Evolutionary conservation across 2,888 invertebrate species (phyloP).

Genomic region (Rhorus exstirpatorius): DNA sequence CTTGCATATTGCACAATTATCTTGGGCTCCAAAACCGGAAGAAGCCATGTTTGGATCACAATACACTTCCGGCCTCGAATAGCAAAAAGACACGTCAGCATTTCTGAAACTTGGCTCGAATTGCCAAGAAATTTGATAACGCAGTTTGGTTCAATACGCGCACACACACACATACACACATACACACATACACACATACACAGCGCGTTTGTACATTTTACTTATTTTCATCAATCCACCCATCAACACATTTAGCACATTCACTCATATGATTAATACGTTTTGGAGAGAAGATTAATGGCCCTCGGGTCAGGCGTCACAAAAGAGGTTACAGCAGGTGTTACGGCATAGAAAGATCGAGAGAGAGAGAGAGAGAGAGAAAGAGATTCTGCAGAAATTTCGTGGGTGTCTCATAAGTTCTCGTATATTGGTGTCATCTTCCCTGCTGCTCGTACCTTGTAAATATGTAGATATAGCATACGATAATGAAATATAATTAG

Average conservation of each 20-base stretch:
- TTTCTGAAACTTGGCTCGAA: slow-evolving; percentile 72
- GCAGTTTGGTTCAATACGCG: slow-evolving; percentile 70
- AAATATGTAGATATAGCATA: slow-evolving; percentile 83
- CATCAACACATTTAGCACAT: neutral
- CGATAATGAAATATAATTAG: slow-evolving; percentile 25
- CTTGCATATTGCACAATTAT: no score
- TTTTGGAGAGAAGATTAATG: neutral
- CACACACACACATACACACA: no score
- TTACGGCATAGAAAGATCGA: neutral
- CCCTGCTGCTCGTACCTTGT: slow-evolving; percentile 74
- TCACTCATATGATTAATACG: neutral
- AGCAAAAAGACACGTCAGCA: slow-evolving; percentile 70
- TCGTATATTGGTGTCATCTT: neutral
- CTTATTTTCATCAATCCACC: slow-evolving; percentile 5
- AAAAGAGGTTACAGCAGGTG: slow-evolving; percentile 1
- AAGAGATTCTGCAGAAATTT: neutral
- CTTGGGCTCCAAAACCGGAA: no score
- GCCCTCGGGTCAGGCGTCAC: neutral
- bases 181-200: no score
- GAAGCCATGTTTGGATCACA: no score
- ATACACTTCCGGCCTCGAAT: slow-evolving; percentile 22
- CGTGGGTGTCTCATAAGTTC: neutral
- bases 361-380: slow-evolving; percentile 6
- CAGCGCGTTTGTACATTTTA: slow-evolving; percentile 80
- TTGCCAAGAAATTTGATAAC: slow-evolving; percentile 34